Conservation (phyloP, 2,888 invertebrate species). For the Eupithecia dodoneata region DNA sequence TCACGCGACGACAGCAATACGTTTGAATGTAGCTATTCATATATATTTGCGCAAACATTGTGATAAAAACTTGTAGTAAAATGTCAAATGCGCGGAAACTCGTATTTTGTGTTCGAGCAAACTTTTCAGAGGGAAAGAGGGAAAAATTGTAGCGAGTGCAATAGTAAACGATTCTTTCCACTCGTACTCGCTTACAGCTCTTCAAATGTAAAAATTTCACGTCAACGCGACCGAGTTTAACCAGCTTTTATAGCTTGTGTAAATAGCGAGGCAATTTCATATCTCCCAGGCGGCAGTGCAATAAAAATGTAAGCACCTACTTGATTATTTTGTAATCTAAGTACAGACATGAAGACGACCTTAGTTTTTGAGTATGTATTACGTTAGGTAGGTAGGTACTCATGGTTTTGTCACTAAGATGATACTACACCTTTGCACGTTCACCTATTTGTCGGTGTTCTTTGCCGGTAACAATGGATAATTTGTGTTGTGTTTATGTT, state of each 20-base stretch:
- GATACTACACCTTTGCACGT: not conserved
- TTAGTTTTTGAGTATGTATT: constrained; percentile 7
- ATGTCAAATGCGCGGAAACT: constrained; percentile 23
- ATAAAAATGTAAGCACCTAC: constrained; percentile 28
- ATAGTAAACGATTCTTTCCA: constrained; percentile 19
- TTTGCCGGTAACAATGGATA: not conserved
- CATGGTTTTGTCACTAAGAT: not conserved
- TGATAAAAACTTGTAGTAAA: constrained; percentile 25
- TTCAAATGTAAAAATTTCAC: constrained; percentile 30
- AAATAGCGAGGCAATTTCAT: constrained; percentile 31
- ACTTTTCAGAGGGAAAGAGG: constrained; percentile 15
- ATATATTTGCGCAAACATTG: constrained; percentile 21
- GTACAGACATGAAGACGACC: not conserved
- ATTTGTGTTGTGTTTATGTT: not conserved
- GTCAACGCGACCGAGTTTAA: constrained; percentile 30
- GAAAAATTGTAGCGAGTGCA: constrained; percentile 20
- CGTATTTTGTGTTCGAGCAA: constrained; percentile 30
- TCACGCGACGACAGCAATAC: constrained; percentile 20
- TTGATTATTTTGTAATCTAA: constrained; percentile 30
- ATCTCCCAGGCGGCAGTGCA: constrained; percentile 26
- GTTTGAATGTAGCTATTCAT: constrained; percentile 27
- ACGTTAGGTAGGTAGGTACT: not conserved
- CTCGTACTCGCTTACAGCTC: constrained; percentile 15
- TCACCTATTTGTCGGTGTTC: not conserved
- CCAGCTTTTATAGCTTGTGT: constrained; percentile 33